Evolutionary conservation across 1,140 invertebrate species (phyloP).

Genomic region (Maniola jurtina): DNA sequence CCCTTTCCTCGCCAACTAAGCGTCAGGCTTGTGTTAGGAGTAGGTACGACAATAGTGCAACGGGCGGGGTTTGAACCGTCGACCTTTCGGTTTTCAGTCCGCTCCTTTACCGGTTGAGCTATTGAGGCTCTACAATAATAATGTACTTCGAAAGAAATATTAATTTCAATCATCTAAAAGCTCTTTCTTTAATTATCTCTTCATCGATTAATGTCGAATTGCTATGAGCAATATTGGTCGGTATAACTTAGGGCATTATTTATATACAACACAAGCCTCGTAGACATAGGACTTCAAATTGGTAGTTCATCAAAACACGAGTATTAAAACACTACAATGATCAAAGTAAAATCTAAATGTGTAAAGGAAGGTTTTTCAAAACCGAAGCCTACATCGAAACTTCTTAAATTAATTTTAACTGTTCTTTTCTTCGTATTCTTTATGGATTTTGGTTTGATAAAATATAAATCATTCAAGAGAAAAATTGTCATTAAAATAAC

Average conservation of each 20-base stretch:
- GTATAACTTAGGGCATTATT: neutral
- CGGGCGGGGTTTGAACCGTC: too few relatives aligned
- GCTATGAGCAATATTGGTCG: too few relatives aligned
- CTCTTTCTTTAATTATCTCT: too few relatives aligned
- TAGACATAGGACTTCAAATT: neutral
- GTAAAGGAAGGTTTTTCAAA: neutral
- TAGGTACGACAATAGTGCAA: too few relatives aligned
- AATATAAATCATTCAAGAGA: neutral
- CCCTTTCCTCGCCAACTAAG: too few relatives aligned
- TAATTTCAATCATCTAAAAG: too few relatives aligned
- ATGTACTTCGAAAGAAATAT: too few relatives aligned
- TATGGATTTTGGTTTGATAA: conserved; percentile 17
- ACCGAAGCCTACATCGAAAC: conserved; percentile 1
- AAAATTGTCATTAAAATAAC: conserved; percentile 3
- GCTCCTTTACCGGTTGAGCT: too few relatives aligned
- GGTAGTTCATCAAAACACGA: neutral
- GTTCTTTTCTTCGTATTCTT: conserved; percentile 7
- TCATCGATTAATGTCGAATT: too few relatives aligned
- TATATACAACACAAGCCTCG: neutral
- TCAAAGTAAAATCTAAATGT: neutral
- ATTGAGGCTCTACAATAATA: too few relatives aligned
- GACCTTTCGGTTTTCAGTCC: too few relatives aligned
- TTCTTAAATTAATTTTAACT: conserved; percentile 19
- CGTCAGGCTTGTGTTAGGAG: too few relatives aligned
- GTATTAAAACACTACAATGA: neutral